Base-by-base conservation (phyloP, 2,888 invertebrate genomes). In the Cremastinae sp. region DNA sequence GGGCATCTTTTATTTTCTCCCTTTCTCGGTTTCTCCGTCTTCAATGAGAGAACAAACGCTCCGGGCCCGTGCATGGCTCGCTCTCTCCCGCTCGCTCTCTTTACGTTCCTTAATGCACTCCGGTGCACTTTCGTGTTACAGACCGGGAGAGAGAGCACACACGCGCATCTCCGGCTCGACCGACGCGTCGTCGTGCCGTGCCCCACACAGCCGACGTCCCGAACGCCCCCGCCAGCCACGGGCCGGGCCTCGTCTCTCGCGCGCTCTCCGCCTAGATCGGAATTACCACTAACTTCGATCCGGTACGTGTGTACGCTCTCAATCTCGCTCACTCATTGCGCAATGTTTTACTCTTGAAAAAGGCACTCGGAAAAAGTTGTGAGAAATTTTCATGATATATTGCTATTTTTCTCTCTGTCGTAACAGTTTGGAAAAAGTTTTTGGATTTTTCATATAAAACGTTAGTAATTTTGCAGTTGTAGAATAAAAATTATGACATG, bases 201-300 rank as follows among this genome's bases (percentile, higher is more conserved):
- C 28, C 28, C 2, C 61, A 59, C 65, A 14, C 45, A 43, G 58
- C 45, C 72, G 62, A 36, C 75, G n/a, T 72, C 45, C 54, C 71
- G 41, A 59, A 76, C 76, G 76, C 76, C 76, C 76, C 76, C 76
- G 76, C 76, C 28, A 76, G 76, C 69, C 72, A 64, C 59, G 73
- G 69, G 64, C 73, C n/a, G n/a, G n/a, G n/a, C n/a, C n/a, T n/a
- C n/a, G n/a, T n/a, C n/a, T n/a, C 73, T 69, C 64, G 41, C 61
- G n/a, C 18, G 45, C 43, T 49, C 58, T 38, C 68, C 18, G 20
- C 36, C 54, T 58, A 51, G 56, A 69, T 59, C 56, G 43, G 45
- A 62, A 61, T 20, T 66, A 45, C 51, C 41, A 45, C 14, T 4
- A 36, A 41, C 36, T 20, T 18, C 28, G 71, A 38, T 3, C 34